A percentile compares a stretch with the other conserved stretches of the same genome.
Conservation (phyloP, 37 sponge, comb jelly and placozoan species). For the Petrosia ficiformis region DNA sequence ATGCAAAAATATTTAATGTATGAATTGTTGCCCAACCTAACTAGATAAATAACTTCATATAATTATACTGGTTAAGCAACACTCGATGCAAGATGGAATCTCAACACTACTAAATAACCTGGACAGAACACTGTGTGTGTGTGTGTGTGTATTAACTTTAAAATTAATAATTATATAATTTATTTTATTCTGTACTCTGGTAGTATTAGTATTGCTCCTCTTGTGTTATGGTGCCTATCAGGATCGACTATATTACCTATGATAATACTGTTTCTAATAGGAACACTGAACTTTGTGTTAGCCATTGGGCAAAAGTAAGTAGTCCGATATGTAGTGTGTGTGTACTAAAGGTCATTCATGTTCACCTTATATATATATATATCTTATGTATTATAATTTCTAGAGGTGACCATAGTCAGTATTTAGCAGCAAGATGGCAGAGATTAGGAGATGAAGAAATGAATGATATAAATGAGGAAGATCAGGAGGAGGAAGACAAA, state of each 20-base stretch:
- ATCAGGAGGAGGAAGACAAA: background rate
- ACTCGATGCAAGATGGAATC: no score
- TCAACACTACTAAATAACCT: no score
- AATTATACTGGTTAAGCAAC: no score
- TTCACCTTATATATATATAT: background rate
- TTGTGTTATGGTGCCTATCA: constrained; percentile 49
- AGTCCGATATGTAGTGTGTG: background rate
- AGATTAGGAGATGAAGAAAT: constrained; percentile 10
- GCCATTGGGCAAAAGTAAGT: constrained; percentile 74
- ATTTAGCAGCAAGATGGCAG: constrained; percentile 14
- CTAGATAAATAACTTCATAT: no score
- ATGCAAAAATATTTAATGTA: no score
- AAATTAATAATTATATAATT: no score
- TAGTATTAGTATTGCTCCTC: constrained; percentile 41
- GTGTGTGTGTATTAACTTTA: no score
- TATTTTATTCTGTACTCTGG: background rate
- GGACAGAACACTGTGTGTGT: no score
- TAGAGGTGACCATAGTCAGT: constrained; percentile 6
- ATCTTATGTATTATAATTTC: background rate
- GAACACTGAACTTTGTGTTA: constrained; percentile 63
- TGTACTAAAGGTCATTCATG: background rate
- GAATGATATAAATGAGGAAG: background rate
- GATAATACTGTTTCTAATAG: constrained; percentile 41
- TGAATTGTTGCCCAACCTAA: no score
- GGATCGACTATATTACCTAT: constrained; percentile 52